Evolutionary conservation across 53 echinoderm and acorn worm species (phyloP).

Genomic region (Astropecten irregularis): DNA sequence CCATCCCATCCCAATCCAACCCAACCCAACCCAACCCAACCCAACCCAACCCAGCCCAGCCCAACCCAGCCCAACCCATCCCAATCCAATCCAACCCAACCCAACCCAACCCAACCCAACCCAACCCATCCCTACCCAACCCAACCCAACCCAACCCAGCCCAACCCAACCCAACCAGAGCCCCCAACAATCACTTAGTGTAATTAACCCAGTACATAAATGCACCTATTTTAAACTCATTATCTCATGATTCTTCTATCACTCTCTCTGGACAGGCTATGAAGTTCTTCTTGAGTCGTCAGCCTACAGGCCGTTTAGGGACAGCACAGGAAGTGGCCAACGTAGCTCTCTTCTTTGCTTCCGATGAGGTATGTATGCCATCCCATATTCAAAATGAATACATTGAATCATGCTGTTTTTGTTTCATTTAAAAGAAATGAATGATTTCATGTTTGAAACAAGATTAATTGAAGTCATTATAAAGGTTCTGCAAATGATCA

Average conservation of each 20-base stretch:
- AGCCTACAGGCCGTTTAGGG: slow-evolving; percentile 81
- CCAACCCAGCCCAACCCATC: not conserved
- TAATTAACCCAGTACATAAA: no score
- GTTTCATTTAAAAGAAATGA: not conserved
- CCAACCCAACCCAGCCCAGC: not conserved
- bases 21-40: not conserved
- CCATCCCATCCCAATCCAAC: no score
- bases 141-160: not conserved
- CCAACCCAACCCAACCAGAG: not conserved
- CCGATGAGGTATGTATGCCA: slow-evolving; percentile 81
- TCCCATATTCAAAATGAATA: not conserved
- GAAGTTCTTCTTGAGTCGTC: slow-evolving; percentile 71
- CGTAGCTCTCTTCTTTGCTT: slow-evolving; percentile 75
- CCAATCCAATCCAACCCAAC: not conserved
- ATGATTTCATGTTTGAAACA: not conserved
- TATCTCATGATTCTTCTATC: no score
- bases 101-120: not conserved
- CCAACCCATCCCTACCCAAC: not conserved
- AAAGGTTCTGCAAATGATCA: not conserved
- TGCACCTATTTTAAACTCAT: no score
- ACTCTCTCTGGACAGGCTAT: no score
- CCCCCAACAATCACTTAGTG: no score
- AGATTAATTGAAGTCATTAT: not conserved
- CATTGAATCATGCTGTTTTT: not conserved
- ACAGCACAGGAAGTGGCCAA: slow-evolving; percentile 78